phyloP scores from a whole-genome alignment of 1,140 invertebrate species.

The Drosophila mayri region DNA sequence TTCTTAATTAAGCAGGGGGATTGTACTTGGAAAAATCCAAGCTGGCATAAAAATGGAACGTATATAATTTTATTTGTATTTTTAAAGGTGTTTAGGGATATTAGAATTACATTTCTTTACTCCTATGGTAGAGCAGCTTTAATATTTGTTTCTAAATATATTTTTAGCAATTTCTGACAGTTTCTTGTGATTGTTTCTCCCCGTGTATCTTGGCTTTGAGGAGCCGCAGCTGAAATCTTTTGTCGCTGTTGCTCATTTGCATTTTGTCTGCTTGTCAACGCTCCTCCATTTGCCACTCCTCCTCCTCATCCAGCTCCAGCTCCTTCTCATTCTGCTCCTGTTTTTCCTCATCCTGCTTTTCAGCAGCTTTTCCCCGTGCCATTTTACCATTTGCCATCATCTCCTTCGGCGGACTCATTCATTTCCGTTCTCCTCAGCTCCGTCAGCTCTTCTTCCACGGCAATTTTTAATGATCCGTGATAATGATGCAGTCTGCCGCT shows the following conservation, averaged over 20 bases:
- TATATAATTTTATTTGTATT: not conserved
- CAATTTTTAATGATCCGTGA: constrained; percentile 81
- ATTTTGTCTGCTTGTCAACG: constrained; percentile 63
- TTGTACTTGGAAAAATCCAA: constrained; percentile 18
- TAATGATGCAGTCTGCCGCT: constrained; percentile 72
- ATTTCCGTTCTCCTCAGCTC: constrained; percentile 52
- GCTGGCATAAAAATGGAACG: not conserved
- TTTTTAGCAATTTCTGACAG: not conserved
- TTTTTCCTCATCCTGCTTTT: not conserved
- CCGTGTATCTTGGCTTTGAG: constrained; percentile 18
- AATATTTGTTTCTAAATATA: not conserved
- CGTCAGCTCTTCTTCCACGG: constrained; percentile 31
- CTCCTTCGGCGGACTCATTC: constrained; percentile 40
- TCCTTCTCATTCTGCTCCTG: not conserved
- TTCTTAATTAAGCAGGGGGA: constrained; percentile 64
- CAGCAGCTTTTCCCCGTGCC: constrained; percentile 18
- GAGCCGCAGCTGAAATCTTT: constrained; percentile 31
- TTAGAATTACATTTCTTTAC: not conserved
- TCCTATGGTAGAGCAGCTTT: too few relatives aligned
- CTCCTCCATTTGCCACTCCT: constrained; percentile 25
- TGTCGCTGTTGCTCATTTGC: constrained; percentile 70
- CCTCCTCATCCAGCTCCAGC: not conserved
- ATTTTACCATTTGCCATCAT: constrained; percentile 4
- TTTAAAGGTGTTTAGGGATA: not conserved
- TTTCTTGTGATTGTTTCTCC: not conserved